Evolutionary conservation across 2,888 invertebrate species (phyloP).

Genomic region (Agonopterix arenella): DNA sequence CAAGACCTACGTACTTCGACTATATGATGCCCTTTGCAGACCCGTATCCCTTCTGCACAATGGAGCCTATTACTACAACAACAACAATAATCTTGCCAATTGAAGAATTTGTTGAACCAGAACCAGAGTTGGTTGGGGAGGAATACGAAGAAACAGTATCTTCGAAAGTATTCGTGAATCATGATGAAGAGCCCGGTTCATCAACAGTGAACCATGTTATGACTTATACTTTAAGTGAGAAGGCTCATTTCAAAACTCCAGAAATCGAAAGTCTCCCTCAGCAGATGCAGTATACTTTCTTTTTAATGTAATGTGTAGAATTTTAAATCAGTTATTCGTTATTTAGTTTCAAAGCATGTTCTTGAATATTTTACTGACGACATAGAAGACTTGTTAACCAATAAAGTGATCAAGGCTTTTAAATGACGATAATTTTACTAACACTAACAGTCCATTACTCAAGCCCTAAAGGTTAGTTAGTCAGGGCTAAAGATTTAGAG

Average conservation of each 20-base stretch:
- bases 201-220: conserved; percentile 61
- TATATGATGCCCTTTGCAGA: conserved; percentile 38
- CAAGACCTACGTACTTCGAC: conserved; percentile 51
- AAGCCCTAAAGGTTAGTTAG: too few species aligned
- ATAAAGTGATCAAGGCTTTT: background rate
- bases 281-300: conserved; percentile 64
- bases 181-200: conserved; percentile 51
- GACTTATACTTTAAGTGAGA: conserved; percentile 60
- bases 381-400: background rate
- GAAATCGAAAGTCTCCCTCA: conserved; percentile 55
- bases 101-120: conserved; percentile 38
- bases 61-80: conserved; percentile 41
- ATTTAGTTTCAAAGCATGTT: conserved; percentile 1
- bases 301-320: conserved; percentile 35
- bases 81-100: conserved; percentile 28
- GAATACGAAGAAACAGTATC: conserved; percentile 60
- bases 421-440: background rate
- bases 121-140: conserved; percentile 56
- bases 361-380: background rate
- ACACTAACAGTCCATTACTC: too few species aligned
- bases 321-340: background rate
- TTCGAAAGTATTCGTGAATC: conserved; percentile 52
- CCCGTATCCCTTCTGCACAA: conserved; percentile 34
- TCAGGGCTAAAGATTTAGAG: too few species aligned
- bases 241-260: conserved; percentile 56